Conservation (phyloP, 2,888 invertebrate species). For the Nesidiocoris tenuis region DNA sequence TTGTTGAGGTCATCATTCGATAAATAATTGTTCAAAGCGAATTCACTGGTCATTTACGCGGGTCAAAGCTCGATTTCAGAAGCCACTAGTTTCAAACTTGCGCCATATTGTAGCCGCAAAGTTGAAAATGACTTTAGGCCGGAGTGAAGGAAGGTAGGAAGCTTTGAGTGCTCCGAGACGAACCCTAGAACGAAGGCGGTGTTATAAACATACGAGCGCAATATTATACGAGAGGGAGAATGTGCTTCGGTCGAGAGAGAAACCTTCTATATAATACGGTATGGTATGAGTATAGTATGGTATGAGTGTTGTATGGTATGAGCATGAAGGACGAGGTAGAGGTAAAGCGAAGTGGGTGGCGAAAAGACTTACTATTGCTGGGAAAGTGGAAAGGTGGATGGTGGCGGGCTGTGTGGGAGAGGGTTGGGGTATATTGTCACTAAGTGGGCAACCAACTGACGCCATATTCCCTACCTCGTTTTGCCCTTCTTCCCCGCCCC, state of each 20-base stretch:
- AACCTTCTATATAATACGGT: too few relatives aligned
- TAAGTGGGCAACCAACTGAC: slow-evolving; percentile 43
- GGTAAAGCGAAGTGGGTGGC: not conserved
- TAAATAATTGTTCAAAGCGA: too few relatives aligned
- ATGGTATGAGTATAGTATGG: not conserved
- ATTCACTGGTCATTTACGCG: too few relatives aligned
- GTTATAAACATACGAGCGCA: slow-evolving; percentile 40
- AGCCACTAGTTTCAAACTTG: too few relatives aligned
- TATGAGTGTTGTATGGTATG: not conserved
- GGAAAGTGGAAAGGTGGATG: not conserved
- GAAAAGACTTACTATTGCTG: not conserved
- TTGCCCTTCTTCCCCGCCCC: not conserved
- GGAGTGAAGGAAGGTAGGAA: too few relatives aligned
- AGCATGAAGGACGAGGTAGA: not conserved
- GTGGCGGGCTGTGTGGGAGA: not conserved
- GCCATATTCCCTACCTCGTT: slow-evolving; percentile 18
- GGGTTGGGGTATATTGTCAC: slow-evolving; percentile 34
- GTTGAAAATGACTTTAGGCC: too few relatives aligned
- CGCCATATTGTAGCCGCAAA: too few relatives aligned
- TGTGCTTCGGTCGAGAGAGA: slow-evolving; percentile 16
- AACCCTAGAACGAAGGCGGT: slow-evolving; percentile 1
- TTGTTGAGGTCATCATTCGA: too few relatives aligned
- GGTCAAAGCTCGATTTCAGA: too few relatives aligned
- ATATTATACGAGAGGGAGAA: slow-evolving; percentile 34
- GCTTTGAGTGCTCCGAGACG: too few relatives aligned